These are phyloP conservation scores for Diarsia dahlii DNA, from an alignment of 2,888 invertebrate species.

Conservation along the genomic window DNA sequence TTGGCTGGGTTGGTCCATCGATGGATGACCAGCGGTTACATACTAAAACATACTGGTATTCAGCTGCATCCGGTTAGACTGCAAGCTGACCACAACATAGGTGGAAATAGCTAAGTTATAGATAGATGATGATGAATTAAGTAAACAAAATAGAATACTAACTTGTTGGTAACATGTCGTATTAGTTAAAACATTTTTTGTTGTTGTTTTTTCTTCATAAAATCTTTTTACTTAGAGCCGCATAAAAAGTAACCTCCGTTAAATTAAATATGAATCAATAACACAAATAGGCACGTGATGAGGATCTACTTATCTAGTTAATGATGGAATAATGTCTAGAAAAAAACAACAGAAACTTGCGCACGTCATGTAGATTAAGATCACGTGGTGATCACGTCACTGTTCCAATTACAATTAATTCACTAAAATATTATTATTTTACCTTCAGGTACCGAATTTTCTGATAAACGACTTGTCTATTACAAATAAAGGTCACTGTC, in stretches of 20 bases:
- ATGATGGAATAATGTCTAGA: background rate
- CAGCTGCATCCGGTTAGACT: no score
- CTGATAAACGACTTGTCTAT: no score
- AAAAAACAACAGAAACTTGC: background rate
- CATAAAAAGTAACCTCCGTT: background rate
- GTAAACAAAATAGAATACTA: background rate
- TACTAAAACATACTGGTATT: no score
- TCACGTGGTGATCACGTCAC: slow-evolving; percentile 22
- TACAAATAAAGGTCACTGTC: slow-evolving; percentile 12
- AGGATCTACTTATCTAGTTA: background rate
- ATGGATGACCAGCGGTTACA: no score
- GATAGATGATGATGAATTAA: no score
- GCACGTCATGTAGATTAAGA: slow-evolving; percentile 3
- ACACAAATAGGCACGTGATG: background rate
- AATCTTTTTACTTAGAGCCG: background rate
- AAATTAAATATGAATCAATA: slow-evolving; percentile 16
- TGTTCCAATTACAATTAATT: slow-evolving; percentile 1
- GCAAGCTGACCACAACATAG: no score
- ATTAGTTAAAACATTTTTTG: background rate
- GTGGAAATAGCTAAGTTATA: no score
- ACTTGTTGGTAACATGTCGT: background rate
- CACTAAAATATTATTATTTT: background rate
- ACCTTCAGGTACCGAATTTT: no score
- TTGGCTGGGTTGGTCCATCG: no score
- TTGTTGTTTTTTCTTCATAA: background rate